Evolutionary conservation across 2,888 invertebrate species (phyloP).

Genomic region (Eupithecia exiguata): DNA sequence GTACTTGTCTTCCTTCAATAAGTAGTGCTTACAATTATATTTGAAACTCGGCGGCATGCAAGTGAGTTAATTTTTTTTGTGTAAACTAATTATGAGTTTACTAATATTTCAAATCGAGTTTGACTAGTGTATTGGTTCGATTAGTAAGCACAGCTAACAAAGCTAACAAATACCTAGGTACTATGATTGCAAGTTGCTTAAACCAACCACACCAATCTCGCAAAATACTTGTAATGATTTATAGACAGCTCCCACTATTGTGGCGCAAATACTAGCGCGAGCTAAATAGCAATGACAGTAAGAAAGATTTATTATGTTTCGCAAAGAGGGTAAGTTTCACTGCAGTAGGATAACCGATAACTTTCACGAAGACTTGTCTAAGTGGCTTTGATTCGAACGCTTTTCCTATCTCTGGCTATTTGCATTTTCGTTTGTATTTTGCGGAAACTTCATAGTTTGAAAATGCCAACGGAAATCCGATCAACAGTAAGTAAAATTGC

Average conservation of each 20-base stretch:
- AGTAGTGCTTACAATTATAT: too few species aligned
- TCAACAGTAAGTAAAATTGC: not conserved
- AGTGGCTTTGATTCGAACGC: conserved; percentile 66
- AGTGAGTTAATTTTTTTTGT: too few species aligned
- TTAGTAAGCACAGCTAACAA: too few species aligned
- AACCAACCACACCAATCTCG: conserved; percentile 52
- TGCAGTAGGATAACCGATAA: conserved; percentile 76
- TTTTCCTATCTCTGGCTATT: conserved; percentile 36
- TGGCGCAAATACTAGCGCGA: conserved; percentile 65
- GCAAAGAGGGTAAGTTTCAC: conserved; percentile 64
- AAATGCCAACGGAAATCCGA: not conserved
- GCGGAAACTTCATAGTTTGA: not conserved
- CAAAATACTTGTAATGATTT: conserved; percentile 73
- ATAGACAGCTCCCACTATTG: conserved; percentile 60
- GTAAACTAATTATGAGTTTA: too few species aligned
- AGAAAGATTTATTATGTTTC: conserved; percentile 79
- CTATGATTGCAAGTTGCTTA: not conserved
- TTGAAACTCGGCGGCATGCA: too few species aligned
- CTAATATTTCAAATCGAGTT: too few species aligned
- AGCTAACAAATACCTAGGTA: not conserved
- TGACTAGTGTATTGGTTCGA: too few species aligned
- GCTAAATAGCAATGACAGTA: conserved; percentile 81
- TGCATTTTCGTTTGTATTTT: conserved; percentile 27
- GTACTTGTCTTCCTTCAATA: too few species aligned
- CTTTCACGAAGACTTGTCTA: conserved; percentile 63